Evolutionary conservation across 2,888 invertebrate species (phyloP), one percentile per base, ranked within the genome.

Genomic region (Muscina levida): DNA sequence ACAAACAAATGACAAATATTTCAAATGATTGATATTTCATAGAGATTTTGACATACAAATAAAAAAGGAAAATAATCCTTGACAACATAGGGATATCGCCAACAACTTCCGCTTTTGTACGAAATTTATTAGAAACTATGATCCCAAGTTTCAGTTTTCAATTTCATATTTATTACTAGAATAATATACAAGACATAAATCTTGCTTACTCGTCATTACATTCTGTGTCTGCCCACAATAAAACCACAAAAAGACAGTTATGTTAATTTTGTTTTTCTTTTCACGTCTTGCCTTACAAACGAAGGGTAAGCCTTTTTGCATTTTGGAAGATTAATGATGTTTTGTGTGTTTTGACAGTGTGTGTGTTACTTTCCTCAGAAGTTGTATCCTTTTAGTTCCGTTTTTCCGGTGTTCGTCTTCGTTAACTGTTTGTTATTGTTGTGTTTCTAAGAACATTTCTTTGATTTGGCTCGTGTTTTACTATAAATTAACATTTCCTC

Each of bases 231-330:
- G 48, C 51, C 19, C 19, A 78, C 53, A 71, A 67, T 51, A 46
- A 74, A 77, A 81, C 77, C 77, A 77, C 81, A 81, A 77, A 72
- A 59, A 66, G 77, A 67, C 71, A 76, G 17, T 77, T 77, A 77
- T 81, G 71, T 44, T 67, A 77, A 67, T 77, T 31, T 71, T 68
- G 0, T 44, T 65, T 3, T 22, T 51, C 48, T 57, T 42, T 37
- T 53, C 26, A 17, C 56, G 10, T 70, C 65, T 59, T 10, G 11
- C 24, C 44, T 59, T 62, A 53, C 22, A 37, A 59, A 80, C 57
- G 76, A 66, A 71, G n/a, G n/a, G n/a, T n/a, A n/a, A n/a, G 57
- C 39, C 22, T 66, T 39, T 71, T 71, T 73, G 70, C 53, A 8
- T 56, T 56, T 67, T 46, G 13, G 22, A 46, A 48, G 71, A 81